A percentile compares a stretch with the other conserved stretches of the same genome.
Evolutionary conservation across 1,140 invertebrate species (phyloP).

Genomic region (Halesus radiatus): DNA sequence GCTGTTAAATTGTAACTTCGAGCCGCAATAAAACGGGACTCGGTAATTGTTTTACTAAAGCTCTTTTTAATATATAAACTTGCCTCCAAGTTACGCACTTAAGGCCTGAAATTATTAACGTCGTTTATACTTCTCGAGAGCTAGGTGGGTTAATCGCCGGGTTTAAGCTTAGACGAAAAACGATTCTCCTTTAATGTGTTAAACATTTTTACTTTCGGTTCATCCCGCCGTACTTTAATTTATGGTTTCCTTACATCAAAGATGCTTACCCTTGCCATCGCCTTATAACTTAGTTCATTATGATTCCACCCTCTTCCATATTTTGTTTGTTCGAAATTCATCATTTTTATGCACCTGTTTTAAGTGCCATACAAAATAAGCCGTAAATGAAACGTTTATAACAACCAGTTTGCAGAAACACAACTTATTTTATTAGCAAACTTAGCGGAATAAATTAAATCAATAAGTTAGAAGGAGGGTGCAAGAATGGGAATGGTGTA

Average conservation of each 20-base stretch:
- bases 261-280: background rate
- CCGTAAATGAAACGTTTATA: no score
- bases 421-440: no score
- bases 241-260: constrained; percentile 21
- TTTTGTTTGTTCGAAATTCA: no score
- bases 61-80: constrained; percentile 41
- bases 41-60: constrained; percentile 37
- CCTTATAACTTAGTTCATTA: background rate
- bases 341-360: no score
- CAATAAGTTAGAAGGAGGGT: no score
- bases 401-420: no score
- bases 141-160: constrained; percentile 25
- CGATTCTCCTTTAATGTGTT: constrained; percentile 22
- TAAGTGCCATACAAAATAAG: no score
- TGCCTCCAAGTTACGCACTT: constrained; percentile 17
- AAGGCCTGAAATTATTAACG: background rate
- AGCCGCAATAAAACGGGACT: constrained; percentile 40
- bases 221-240: constrained; percentile 4
- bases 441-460: no score
- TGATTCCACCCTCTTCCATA: background rate
- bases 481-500: no score
- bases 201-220: constrained; percentile 13
- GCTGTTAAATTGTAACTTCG: constrained; percentile 47
- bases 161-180: constrained; percentile 21
- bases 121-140: background rate